phyloP scores from a whole-genome alignment of 2,797 vertebrate species.

The Sternarchorhynchus goeldii region DNA sequence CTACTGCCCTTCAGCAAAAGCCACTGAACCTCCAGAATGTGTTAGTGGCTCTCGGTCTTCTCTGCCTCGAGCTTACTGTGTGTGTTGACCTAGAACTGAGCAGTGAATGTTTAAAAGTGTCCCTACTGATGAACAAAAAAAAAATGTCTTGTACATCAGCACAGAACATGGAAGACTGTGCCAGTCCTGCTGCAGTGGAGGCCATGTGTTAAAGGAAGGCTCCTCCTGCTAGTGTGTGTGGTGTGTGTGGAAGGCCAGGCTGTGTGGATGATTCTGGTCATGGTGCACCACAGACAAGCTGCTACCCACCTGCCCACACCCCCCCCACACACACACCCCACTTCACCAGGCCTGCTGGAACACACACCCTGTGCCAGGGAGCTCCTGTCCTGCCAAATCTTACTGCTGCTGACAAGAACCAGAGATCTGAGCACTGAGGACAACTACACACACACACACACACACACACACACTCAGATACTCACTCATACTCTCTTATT shows the following conservation, averaged over 20 bases:
- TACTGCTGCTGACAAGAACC: conserved; percentile 48
- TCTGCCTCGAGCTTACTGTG: background rate
- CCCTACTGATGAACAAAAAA: conserved; percentile 1
- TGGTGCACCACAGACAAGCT: conserved; percentile 38
- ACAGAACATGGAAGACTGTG: background rate
- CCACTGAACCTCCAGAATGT: background rate
- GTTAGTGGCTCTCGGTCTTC: background rate
- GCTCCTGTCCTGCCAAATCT: conserved; percentile 48
- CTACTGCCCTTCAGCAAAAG: background rate
- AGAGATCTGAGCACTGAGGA: conserved; percentile 15
- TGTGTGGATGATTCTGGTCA: conserved; percentile 53
- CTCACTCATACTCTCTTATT: too few relatives aligned
- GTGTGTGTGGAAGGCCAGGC: conserved; percentile 41
- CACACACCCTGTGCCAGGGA: conserved; percentile 51
- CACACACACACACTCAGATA: background rate
- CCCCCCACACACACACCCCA: too few relatives aligned
- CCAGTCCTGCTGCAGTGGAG: background rate
- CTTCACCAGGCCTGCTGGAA: conserved; percentile 43
- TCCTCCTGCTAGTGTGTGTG: conserved; percentile 7
- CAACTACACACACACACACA: conserved; percentile 1
- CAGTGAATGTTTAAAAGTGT: background rate
- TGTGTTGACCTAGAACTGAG: background rate
- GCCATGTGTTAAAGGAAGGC: background rate
- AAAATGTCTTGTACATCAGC: background rate
- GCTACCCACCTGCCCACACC: conserved; percentile 18